A percentile compares a stretch with the other conserved stretches of the same genome.
These are phyloP conservation scores for Philaenus spumarius DNA, from an alignment of 1,140 invertebrate genomes.

Conservation along the genomic window DNA sequence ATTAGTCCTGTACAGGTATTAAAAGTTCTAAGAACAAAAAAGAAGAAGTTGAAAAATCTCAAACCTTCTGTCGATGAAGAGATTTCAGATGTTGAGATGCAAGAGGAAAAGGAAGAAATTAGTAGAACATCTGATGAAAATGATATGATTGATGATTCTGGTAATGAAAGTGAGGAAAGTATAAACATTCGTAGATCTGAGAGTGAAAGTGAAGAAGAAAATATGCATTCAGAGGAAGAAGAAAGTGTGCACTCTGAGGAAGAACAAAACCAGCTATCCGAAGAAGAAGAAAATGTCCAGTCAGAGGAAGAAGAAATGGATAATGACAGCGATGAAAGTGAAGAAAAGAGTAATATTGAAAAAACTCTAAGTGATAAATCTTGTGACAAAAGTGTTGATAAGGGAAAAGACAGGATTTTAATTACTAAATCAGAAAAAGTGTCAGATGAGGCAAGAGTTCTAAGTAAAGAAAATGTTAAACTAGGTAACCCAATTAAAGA, in stretches of 20 bases:
- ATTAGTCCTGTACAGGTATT: conserved; percentile 32
- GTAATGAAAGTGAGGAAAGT: conserved; percentile 24
- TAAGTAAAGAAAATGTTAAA: no score
- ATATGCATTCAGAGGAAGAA: neutral
- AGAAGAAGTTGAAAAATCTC: conserved; percentile 24
- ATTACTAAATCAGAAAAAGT: neutral
- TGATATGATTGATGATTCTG: conserved; percentile 21
- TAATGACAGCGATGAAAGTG: neutral
- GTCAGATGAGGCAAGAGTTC: no score
- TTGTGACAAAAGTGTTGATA: neutral
- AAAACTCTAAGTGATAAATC: neutral
- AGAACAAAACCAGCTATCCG: no score
- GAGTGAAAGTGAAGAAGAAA: conserved; percentile 21
- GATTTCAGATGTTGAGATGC: neutral
- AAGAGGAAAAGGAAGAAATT: neutral
- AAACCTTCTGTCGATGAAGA: neutral
- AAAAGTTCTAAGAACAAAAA: conserved; percentile 18
- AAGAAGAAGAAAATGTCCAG: no score
- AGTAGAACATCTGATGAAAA: neutral
- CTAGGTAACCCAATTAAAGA: no score
- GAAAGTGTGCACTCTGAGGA: conserved; percentile 1
- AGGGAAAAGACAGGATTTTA: neutral
- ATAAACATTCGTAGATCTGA: conserved; percentile 29
- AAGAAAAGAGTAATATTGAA: neutral
- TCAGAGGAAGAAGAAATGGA: neutral